A percentile compares a stretch with the other conserved stretches of the same genome.
These are phyloP conservation scores for Brienomyrus brachyistius DNA, from an alignment of 2,113 vertebrate genomes.

Conservation along the genomic window DNA sequence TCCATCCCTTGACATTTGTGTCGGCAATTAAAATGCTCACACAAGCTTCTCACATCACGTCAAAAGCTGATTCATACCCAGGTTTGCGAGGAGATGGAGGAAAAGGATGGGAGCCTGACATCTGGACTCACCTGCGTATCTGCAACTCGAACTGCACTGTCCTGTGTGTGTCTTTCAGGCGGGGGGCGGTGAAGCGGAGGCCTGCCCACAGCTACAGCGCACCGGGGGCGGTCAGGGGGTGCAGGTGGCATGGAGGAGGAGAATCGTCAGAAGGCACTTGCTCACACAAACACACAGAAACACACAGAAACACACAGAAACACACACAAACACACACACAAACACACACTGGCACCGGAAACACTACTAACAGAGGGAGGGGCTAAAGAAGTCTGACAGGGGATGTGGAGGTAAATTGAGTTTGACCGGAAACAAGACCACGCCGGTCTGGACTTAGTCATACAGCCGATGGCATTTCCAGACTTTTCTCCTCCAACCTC, in stretches of 20 bases:
- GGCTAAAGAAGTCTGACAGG: background rate
- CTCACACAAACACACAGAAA: background rate
- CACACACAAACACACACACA: background rate
- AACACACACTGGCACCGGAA: background rate
- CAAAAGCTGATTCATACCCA: background rate
- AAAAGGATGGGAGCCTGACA: background rate
- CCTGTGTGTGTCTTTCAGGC: constrained; percentile 67
- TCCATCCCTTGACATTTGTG: background rate
- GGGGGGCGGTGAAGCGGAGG: constrained; percentile 77
- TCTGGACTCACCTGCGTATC: constrained; percentile 71
- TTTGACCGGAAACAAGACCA: background rate
- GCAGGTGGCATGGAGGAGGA: background rate
- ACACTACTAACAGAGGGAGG: background rate
- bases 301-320: background rate
- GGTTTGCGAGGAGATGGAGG: background rate
- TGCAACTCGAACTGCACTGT: constrained; percentile 81
- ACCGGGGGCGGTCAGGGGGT: background rate
- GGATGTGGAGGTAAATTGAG: background rate
- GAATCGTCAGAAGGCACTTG: background rate
- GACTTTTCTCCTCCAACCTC: background rate
- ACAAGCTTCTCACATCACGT: background rate
- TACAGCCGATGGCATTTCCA: background rate
- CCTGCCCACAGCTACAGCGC: constrained; percentile 71
- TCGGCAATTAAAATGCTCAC: background rate
- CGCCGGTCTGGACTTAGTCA: background rate